Conservation (phyloP, 1,140 invertebrate genomes). For the Caerostris extrusa region DNA sequence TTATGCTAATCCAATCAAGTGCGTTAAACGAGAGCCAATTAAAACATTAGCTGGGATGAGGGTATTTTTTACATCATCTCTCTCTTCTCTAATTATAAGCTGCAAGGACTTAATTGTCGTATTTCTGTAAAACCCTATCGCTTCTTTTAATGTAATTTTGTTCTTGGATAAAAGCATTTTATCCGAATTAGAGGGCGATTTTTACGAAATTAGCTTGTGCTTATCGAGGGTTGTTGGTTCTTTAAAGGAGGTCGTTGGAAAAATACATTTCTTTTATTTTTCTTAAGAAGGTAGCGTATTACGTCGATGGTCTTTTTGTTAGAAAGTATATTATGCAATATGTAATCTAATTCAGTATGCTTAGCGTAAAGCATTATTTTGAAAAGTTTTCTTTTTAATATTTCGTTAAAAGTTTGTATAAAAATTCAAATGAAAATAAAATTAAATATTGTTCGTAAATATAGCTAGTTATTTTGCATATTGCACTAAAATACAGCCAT, state of each 20-base stretch:
- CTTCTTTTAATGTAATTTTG: constrained; percentile 40
- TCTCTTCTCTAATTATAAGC: background rate
- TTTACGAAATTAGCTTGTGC: background rate
- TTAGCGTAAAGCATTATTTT: too few species aligned
- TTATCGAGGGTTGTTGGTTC: background rate
- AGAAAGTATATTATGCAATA: too few species aligned
- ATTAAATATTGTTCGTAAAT: too few species aligned
- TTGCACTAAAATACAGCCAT: too few species aligned
- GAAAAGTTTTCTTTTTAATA: too few species aligned
- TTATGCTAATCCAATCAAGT: constrained; percentile 65
- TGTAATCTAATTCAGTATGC: too few species aligned
- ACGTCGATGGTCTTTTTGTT: background rate
- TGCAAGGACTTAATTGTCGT: constrained; percentile 11
- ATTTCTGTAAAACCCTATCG: background rate
- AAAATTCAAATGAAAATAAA: too few species aligned
- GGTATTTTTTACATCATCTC: background rate
- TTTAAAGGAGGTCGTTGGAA: background rate
- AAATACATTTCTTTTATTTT: background rate
- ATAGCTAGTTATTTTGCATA: too few species aligned
- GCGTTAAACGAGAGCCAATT: constrained; percentile 38
- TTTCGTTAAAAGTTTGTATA: too few species aligned
- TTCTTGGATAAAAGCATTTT: constrained; percentile 15
- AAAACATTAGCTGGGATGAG: constrained; percentile 48
- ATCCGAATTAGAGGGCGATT: background rate
- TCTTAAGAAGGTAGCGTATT: background rate